Evolutionary conservation across 2,797 vertebrate species (phyloP).

Genomic region (Knipowitschia caucasica): DNA sequence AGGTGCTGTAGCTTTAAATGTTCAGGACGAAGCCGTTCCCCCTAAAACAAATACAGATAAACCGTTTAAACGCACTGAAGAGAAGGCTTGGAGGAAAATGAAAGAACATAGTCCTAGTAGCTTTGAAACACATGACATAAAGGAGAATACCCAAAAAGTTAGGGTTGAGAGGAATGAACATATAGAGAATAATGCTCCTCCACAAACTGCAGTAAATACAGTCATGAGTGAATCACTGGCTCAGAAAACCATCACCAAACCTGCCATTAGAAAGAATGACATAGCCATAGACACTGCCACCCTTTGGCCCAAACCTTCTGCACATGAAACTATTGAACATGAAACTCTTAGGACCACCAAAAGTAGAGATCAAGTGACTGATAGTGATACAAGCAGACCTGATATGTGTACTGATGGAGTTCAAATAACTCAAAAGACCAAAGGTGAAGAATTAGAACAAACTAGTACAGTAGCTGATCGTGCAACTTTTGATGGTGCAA

Average conservation of each 20-base stretch:
- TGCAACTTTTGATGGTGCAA: constrained; percentile 34
- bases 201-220: constrained; percentile 13
- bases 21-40: constrained; percentile 25
- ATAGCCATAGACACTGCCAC: constrained; percentile 18
- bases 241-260: constrained; percentile 26
- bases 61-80: constrained; percentile 24
- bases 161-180: constrained; percentile 21
- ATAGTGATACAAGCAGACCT: constrained; percentile 18
- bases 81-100: constrained; percentile 27
- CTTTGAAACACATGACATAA: constrained; percentile 23
- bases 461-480: constrained; percentile 14
- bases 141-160: constrained; percentile 29
- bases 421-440: constrained; percentile 23
- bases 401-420: constrained; percentile 3
- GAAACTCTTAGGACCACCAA: constrained; percentile 38
- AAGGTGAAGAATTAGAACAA: constrained; percentile 12
- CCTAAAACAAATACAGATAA: constrained; percentile 48
- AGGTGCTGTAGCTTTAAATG: constrained; percentile 51
- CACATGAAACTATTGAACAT: constrained; percentile 25
- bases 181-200: constrained; percentile 1
- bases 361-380: not conserved
- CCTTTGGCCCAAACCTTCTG: constrained; percentile 22
- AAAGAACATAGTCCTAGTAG: constrained; percentile 18
- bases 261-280: constrained; percentile 14
- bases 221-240: constrained; percentile 14